These are phyloP conservation scores for Geopemphigus sp. DNA, from an alignment of 1,140 invertebrate genomes.

Conservation along the genomic window DNA sequence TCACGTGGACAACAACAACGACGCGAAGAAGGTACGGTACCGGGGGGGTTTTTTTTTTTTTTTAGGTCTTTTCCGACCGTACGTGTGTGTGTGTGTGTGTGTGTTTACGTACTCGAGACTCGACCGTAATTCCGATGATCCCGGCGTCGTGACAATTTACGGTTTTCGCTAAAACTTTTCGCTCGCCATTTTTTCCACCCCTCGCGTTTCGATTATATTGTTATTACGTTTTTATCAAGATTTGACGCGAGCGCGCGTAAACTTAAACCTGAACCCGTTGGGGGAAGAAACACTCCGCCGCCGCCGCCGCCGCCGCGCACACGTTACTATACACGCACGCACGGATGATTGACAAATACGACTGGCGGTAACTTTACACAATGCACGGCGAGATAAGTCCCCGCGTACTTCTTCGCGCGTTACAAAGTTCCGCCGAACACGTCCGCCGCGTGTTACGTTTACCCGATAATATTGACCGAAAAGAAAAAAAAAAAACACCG, in stretches of 20 bases:
- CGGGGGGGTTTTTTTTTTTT: not conserved
- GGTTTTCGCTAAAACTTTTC: not conserved
- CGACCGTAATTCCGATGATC: not conserved
- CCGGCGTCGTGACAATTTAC: constrained; percentile 5
- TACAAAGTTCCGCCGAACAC: not conserved
- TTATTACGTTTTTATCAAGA: constrained; percentile 19
- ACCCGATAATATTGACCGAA: constrained; percentile 29
- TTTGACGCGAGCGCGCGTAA: constrained; percentile 6
- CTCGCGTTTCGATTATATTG: not conserved
- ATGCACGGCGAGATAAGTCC: too few species aligned
- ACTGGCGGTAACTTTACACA: not conserved
- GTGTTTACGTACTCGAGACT: not conserved
- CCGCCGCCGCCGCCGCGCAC: too few species aligned
- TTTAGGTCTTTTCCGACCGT: not conserved
- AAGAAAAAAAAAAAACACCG: constrained; percentile 13
- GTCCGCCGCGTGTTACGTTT: not conserved
- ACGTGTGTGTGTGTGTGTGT: not conserved
- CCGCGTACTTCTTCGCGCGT: too few species aligned
- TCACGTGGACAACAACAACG: constrained; percentile 87
- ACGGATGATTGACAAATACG: constrained; percentile 33
- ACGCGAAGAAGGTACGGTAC: constrained; percentile 81
- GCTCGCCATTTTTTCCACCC: not conserved
- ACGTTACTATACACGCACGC: not conserved
- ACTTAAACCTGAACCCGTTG: constrained; percentile 6
- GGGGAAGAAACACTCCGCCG: too few species aligned